Evolutionary conservation across 2,797 vertebrate genomes (phyloP).

Genomic region (Halcyon chelicuti): DNA sequence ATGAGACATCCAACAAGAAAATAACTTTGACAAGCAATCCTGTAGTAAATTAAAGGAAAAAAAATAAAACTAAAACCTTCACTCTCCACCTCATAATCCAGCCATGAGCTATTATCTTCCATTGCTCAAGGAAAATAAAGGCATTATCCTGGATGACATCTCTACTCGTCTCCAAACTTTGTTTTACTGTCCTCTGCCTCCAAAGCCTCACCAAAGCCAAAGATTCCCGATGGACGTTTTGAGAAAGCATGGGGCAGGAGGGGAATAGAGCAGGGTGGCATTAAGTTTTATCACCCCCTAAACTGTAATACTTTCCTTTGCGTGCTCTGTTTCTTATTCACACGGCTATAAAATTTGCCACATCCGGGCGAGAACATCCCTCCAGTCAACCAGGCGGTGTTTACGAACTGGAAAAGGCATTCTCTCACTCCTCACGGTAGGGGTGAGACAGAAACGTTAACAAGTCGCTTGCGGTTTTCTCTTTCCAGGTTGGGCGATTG

Average conservation of each 20-base stretch:
- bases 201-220: not conserved
- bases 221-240: not conserved
- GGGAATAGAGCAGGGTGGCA: not conserved
- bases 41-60: not conserved
- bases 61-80: not conserved
- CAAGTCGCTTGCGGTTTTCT: slow-evolving; percentile 43
- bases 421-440: slow-evolving; percentile 18
- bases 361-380: slow-evolving; percentile 10
- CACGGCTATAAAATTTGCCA: slow-evolving; percentile 21
- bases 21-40: not conserved
- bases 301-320: slow-evolving; percentile 58
- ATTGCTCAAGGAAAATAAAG: not conserved
- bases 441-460: not conserved
- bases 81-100: not conserved
- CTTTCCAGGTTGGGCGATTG: not conserved
- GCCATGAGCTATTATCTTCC: not conserved
- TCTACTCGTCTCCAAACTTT: not conserved
- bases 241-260: not conserved
- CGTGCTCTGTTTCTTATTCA: slow-evolving; percentile 49
- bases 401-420: slow-evolving; percentile 24
- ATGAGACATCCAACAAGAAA: not conserved
- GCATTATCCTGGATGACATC: not conserved
- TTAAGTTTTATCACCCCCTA: not conserved
- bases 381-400: slow-evolving; percentile 16
- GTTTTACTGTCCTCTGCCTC: not conserved